phyloP scores from a whole-genome alignment of 2,888 invertebrate species.

The Morpho helenor region DNA sequence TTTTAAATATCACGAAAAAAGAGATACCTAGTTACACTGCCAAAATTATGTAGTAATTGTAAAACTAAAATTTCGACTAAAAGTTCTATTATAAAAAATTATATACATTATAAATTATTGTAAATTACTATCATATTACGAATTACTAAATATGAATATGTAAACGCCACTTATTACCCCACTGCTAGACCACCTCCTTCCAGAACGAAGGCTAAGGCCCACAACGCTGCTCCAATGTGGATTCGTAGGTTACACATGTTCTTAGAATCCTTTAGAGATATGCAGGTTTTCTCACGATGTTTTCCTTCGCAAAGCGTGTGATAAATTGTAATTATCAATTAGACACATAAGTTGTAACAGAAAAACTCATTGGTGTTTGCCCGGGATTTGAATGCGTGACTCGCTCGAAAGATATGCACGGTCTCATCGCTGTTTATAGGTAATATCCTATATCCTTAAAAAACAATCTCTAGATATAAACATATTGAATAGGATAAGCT shows the following conservation, averaged over 20 bases:
- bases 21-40: background rate
- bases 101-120: too few relatives aligned
- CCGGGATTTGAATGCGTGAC: background rate
- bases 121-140: too few relatives aligned
- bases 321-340: background rate
- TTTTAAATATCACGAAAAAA: constrained; percentile 14
- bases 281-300: background rate
- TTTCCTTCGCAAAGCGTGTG: background rate
- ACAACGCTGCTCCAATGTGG: background rate
- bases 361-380: background rate
- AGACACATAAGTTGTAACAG: background rate
- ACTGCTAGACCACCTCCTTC: background rate
- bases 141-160: too few relatives aligned
- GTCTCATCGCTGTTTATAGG: too few relatives aligned
- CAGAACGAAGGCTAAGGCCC: background rate
- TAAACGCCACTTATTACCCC: background rate
- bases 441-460: too few relatives aligned
- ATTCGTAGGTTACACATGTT: background rate
- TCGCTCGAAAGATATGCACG: background rate
- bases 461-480: too few relatives aligned
- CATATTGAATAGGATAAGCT: too few relatives aligned
- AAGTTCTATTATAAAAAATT: too few relatives aligned
- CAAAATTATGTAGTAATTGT: background rate
- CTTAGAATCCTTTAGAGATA: background rate
- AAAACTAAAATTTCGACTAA: background rate